These are phyloP conservation scores for Caenorhabditis macrosperma DNA, from an alignment of 2,888 invertebrate species.

Conservation along the genomic window DNA sequence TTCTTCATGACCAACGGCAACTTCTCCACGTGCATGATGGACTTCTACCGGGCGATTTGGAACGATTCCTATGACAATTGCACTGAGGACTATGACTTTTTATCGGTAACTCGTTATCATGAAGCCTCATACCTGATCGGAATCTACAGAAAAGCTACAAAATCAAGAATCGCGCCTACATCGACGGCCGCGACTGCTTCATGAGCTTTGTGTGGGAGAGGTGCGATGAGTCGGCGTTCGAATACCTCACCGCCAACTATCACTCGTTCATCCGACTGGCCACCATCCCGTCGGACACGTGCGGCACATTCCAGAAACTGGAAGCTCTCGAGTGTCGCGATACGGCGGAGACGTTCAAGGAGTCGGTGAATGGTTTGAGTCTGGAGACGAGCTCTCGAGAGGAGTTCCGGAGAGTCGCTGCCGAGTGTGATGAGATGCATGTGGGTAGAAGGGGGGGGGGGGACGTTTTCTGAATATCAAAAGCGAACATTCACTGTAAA, in stretches of 20 bases:
- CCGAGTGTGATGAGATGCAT: constrained; percentile 18
- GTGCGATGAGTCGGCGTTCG: neutral
- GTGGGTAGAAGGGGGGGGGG: constrained; percentile 1
- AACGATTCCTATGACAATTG: neutral
- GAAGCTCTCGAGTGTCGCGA: neutral
- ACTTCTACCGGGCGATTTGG: neutral
- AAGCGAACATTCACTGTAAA: no score
- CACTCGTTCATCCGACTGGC: neutral
- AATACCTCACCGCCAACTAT: neutral
- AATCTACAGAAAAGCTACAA: neutral
- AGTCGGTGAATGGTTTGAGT: neutral
- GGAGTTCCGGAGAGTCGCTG: neutral
- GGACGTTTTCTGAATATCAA: no score
- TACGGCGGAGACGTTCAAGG: neutral
- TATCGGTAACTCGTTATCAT: neutral
- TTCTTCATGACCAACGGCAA: neutral
- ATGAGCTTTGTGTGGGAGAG: constrained; percentile 1
- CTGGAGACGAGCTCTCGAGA: neutral
- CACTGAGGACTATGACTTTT: neutral
- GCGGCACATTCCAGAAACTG: neutral
- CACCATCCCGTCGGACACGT: neutral
- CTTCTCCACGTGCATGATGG: neutral
- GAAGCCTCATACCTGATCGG: neutral
- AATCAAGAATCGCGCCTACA: constrained; percentile 8
- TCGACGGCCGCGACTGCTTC: constrained; percentile 22